These are phyloP conservation scores for Myotis brandtii DNA, from an alignment of 2,113 vertebrate species.

Conservation along the genomic window DNA sequence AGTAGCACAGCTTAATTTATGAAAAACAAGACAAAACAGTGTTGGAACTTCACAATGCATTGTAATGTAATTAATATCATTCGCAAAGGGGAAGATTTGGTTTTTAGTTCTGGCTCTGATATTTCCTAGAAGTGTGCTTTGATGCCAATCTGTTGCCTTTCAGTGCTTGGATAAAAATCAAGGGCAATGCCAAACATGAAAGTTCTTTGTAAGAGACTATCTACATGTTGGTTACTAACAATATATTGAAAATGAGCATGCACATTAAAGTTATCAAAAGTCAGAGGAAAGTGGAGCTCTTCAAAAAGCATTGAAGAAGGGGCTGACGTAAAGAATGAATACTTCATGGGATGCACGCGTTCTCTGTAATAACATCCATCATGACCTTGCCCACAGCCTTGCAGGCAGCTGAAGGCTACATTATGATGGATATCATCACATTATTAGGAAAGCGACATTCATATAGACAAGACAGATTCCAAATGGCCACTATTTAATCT, in stretches of 20 bases:
- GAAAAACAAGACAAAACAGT: background rate
- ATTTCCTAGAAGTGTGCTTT: background rate
- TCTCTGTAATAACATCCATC: background rate
- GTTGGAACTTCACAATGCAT: background rate
- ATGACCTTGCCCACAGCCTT: background rate
- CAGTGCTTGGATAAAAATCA: background rate
- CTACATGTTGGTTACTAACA: background rate
- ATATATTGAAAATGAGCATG: constrained; percentile 12
- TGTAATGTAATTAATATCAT: background rate
- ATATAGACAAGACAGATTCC: constrained; percentile 74
- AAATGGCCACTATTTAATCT: constrained; percentile 71
- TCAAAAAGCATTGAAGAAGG: background rate
- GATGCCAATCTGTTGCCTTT: background rate
- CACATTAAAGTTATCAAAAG: background rate
- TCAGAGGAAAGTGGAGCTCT: constrained; percentile 7
- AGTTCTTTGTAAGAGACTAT: background rate
- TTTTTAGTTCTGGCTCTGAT: background rate
- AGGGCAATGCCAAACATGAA: background rate
- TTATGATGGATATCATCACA: constrained; percentile 81
- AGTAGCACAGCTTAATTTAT: background rate
- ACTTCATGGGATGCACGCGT: background rate
- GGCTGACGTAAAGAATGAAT: background rate
- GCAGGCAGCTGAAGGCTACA: constrained; percentile 74
- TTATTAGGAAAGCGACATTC: constrained; percentile 75
- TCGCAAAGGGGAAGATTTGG: background rate